A percentile compares a stretch with the other conserved stretches of the same genome.
Conservation (phyloP, 2,888 invertebrate genomes). For the Euclidia mi region DNA sequence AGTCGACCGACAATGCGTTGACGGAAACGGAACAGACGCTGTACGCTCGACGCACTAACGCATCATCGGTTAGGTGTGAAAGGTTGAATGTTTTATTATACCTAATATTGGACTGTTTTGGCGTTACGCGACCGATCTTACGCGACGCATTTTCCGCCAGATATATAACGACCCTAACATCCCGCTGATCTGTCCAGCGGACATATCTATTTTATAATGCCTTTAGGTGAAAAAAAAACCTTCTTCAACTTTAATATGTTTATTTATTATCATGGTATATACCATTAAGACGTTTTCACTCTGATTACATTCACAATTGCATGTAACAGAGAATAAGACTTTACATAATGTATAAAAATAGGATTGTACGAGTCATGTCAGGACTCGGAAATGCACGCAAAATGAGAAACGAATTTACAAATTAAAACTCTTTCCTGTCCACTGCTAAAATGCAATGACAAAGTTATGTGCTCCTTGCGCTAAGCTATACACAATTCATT, state of each 20-base stretch:
- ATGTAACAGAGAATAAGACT: conserved; percentile 88
- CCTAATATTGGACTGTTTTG: too few relatives aligned
- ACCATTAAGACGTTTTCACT: conserved; percentile 83
- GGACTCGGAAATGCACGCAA: conserved; percentile 87
- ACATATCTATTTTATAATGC: too few relatives aligned
- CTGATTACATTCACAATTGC: conserved; percentile 82
- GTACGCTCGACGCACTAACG: too few relatives aligned
- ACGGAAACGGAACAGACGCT: too few relatives aligned
- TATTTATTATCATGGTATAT: conserved; percentile 84
- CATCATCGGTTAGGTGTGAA: too few relatives aligned
- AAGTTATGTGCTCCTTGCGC: conserved; percentile 74
- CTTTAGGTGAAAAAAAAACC: conserved; percentile 53
- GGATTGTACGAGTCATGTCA: conserved; percentile 85
- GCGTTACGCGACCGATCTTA: too few relatives aligned
- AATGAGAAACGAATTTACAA: conserved; percentile 86
- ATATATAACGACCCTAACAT: too few relatives aligned
- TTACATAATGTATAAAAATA: conserved; percentile 90
- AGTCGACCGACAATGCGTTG: too few relatives aligned
- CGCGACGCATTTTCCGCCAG: too few relatives aligned
- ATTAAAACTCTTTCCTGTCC: conserved; percentile 76
- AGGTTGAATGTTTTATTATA: too few relatives aligned
- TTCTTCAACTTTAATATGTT: conserved; percentile 84
- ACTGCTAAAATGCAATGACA: conserved; percentile 89
- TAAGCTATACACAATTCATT: conserved; percentile 78
- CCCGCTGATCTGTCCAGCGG: too few relatives aligned